Percentiles rank a stretch among this genome's conserved stretches.
Evolutionary conservation across 2,888 invertebrate genomes (phyloP).

Genomic region (Clivina fossor): DNA sequence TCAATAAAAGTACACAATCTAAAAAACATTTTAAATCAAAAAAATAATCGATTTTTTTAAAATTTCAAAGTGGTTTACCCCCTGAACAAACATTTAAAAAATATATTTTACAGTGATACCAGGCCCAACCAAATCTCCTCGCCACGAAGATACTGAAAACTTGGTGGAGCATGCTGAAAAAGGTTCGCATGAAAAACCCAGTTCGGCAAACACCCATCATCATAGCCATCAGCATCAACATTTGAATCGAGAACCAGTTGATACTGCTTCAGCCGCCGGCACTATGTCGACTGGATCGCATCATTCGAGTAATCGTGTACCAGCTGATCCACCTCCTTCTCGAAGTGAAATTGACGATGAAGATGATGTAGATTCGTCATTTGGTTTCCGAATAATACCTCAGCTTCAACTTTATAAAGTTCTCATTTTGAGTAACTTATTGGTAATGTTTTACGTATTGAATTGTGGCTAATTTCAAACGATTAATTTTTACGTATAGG

Average conservation of each 20-base stretch:
- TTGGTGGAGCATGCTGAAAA: not conserved
- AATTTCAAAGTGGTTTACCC: not conserved
- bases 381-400: too few species aligned
- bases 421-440: too few species aligned
- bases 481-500: too few species aligned
- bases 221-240: conserved; percentile 1
- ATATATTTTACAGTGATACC: conserved; percentile 19
- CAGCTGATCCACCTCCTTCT: conserved; percentile 15
- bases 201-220: conserved; percentile 7
- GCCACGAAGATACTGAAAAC: not conserved
- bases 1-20: not conserved
- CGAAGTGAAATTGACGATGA: too few species aligned
- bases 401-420: too few species aligned
- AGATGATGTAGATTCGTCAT: too few species aligned
- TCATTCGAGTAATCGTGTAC: conserved; percentile 11
- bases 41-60: not conserved
- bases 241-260: not conserved
- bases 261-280: not conserved
- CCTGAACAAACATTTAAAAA: conserved; percentile 1
- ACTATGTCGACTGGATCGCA: conserved; percentile 2
- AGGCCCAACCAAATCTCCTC: conserved; percentile 20
- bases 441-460: too few species aligned
- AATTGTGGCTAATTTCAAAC: too few species aligned
- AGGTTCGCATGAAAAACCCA: not conserved
- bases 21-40: too few species aligned